phyloP scores from a whole-genome alignment of 2,113 vertebrate species.

The Typhlomys cinereus region DNA sequence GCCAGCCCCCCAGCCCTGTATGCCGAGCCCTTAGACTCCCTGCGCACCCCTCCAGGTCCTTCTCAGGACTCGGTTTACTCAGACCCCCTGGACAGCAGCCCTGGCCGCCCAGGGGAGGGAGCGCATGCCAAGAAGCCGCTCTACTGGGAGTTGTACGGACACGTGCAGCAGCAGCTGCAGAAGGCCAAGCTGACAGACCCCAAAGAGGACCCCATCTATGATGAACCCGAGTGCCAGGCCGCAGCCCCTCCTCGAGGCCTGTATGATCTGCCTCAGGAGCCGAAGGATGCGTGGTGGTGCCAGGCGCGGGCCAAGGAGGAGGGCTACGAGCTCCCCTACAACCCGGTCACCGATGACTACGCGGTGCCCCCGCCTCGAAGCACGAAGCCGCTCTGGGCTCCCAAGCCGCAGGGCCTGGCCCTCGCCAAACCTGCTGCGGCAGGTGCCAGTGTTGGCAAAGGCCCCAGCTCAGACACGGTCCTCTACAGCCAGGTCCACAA shows the following conservation, averaged over 20 bases:
- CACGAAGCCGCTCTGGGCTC: conserved; percentile 89
- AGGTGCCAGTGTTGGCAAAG: conserved; percentile 83
- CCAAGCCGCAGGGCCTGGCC: conserved; percentile 86
- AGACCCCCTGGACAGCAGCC: conserved; percentile 91
- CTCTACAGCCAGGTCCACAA: conserved; percentile 92
- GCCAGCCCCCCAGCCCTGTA: conserved; percentile 80
- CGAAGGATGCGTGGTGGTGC: conserved; percentile 85
- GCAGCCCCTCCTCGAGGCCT: conserved; percentile 71
- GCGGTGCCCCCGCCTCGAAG: conserved; percentile 81
- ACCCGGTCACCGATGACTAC: conserved; percentile 84
- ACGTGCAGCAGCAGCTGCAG: conserved; percentile 81
- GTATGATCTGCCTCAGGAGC: conserved; percentile 89
- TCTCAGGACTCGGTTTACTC: conserved; percentile 90
- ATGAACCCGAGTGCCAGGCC: conserved; percentile 92
- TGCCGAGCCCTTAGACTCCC: conserved; percentile 93
- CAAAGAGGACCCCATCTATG: conserved; percentile 92
- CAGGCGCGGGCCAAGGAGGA: conserved; percentile 79
- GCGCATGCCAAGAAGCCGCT: conserved; percentile 27
- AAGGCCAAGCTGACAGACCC: conserved; percentile 57
- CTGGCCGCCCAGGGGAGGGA: not conserved
- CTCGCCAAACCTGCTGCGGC: conserved; percentile 46
- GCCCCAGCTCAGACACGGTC: conserved; percentile 55
- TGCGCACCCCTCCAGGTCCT: conserved; percentile 82
- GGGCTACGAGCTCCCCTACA: conserved; percentile 86
- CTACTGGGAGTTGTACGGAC: conserved; percentile 87